Conservation (phyloP, 2,113 vertebrate species). For the Beaufortia kweichowensis region DNA sequence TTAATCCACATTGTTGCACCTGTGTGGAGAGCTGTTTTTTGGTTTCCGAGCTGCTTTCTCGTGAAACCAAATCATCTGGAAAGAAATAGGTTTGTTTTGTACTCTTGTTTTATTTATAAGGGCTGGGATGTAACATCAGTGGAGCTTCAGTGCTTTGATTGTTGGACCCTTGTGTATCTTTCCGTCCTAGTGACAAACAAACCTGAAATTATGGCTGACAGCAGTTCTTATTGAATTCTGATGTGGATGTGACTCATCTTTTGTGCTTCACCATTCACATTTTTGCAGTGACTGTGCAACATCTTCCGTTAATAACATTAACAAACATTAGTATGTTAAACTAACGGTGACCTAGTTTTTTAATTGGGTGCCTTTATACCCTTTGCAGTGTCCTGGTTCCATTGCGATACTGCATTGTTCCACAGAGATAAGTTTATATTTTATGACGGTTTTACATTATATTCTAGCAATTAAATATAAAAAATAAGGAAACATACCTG, state of each 20-base stretch:
- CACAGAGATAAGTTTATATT: too few species aligned
- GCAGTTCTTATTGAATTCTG: constrained; percentile 10
- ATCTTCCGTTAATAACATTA: too few species aligned
- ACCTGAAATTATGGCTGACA: constrained; percentile 25
- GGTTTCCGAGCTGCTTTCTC: constrained; percentile 13
- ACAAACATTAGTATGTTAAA: too few species aligned
- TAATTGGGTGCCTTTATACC: too few species aligned
- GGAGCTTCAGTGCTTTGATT: constrained; percentile 7
- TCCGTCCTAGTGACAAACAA: not conserved
- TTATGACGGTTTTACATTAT: too few species aligned
- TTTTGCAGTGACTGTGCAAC: not conserved
- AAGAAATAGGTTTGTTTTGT: constrained; percentile 44
- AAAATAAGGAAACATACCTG: too few species aligned
- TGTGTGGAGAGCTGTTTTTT: constrained; percentile 4
- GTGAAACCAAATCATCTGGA: constrained; percentile 43
- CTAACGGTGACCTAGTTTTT: too few species aligned
- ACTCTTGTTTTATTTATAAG: constrained; percentile 47
- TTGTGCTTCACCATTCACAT: not conserved
- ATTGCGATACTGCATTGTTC: too few species aligned
- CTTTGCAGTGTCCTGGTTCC: too few species aligned
- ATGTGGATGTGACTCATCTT: constrained; percentile 12
- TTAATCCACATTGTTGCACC: constrained; percentile 30
- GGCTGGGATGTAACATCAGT: constrained; percentile 31
- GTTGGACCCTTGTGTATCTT: constrained; percentile 22
- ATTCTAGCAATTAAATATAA: too few species aligned